Evolutionary conservation across 92 coral and sea anemone genomes (phyloP).

Genomic region (Epizoanthus illoricatus): DNA sequence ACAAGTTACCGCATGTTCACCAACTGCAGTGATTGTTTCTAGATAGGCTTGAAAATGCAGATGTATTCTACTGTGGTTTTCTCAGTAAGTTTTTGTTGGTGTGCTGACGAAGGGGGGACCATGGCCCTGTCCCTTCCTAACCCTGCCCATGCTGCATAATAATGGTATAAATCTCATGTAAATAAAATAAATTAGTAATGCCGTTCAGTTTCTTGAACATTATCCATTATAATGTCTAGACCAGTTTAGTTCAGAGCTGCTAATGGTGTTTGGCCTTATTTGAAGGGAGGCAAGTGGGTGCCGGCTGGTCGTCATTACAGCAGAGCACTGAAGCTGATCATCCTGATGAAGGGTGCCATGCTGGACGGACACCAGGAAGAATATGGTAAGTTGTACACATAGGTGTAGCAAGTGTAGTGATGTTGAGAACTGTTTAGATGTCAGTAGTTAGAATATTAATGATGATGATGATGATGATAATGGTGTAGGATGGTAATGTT

Average conservation of each 20-base stretch:
- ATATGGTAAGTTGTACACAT: conserved; percentile 31
- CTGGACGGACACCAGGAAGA: conserved; percentile 35
- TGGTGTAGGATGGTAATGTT: too few species aligned
- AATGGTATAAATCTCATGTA: too few species aligned
- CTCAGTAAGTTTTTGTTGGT: too few species aligned
- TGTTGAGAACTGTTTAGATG: neutral
- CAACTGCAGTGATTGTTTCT: too few species aligned
- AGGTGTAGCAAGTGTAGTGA: neutral
- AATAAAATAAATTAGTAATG: too few species aligned
- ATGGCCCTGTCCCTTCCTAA: too few species aligned
- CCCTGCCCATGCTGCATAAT: too few species aligned
- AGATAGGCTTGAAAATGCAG: too few species aligned
- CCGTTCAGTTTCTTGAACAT: neutral
- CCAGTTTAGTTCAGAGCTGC: neutral
- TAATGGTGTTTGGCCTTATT: neutral
- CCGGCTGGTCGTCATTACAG: conserved; percentile 73
- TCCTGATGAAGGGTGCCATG: conserved; percentile 41
- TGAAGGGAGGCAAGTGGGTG: conserved; percentile 60
- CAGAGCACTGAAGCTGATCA: conserved; percentile 66
- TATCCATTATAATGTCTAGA: neutral
- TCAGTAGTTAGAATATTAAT: neutral
- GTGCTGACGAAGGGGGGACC: too few species aligned
- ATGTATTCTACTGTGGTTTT: too few species aligned
- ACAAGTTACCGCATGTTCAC: too few species aligned
- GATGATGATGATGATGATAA: too few species aligned